These are phyloP conservation scores for Oreochromis mossambicus DNA, from an alignment of 2,797 vertebrate genomes.

Conservation along the genomic window DNA sequence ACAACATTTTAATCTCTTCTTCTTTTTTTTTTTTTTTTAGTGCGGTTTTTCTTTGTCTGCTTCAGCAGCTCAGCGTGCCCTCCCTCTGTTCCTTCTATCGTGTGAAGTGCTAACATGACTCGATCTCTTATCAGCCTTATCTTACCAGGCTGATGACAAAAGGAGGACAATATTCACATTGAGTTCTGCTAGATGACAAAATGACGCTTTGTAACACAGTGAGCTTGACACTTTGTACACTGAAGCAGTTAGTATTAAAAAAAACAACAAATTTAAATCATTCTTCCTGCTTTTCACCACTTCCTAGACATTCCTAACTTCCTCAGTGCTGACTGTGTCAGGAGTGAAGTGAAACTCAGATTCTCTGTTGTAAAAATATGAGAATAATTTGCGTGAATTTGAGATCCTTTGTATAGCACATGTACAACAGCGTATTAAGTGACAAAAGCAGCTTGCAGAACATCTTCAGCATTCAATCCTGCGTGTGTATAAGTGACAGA, in stretches of 20 bases:
- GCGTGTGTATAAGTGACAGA: not conserved
- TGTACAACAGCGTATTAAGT: not conserved
- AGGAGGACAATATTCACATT: slow-evolving; percentile 61
- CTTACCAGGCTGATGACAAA: slow-evolving; percentile 60
- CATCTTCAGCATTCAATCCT: not conserved
- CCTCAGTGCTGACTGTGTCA: slow-evolving; percentile 25
- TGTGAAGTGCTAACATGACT: slow-evolving; percentile 54
- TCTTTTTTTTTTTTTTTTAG: not conserved
- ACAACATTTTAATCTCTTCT: not conserved
- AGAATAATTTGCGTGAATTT: not conserved
- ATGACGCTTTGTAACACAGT: slow-evolving; percentile 19
- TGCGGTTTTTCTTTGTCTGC: not conserved
- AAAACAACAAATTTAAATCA: not conserved
- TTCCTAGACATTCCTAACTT: slow-evolving; percentile 40
- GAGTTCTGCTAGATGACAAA: slow-evolving; percentile 52
- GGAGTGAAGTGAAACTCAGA: slow-evolving; percentile 14
- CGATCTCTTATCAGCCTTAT: slow-evolving; percentile 61
- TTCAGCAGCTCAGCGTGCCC: not conserved
- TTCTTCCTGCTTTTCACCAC: slow-evolving; percentile 42
- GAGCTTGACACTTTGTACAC: not conserved
- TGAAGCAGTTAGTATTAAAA: not conserved
- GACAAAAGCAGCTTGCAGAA: not conserved
- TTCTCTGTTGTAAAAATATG: not conserved
- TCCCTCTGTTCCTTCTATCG: slow-evolving; percentile 25
- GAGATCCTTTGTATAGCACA: not conserved